phyloP scores from a whole-genome alignment of 2,113 vertebrate species.

The Vireo altiloquus region DNA sequence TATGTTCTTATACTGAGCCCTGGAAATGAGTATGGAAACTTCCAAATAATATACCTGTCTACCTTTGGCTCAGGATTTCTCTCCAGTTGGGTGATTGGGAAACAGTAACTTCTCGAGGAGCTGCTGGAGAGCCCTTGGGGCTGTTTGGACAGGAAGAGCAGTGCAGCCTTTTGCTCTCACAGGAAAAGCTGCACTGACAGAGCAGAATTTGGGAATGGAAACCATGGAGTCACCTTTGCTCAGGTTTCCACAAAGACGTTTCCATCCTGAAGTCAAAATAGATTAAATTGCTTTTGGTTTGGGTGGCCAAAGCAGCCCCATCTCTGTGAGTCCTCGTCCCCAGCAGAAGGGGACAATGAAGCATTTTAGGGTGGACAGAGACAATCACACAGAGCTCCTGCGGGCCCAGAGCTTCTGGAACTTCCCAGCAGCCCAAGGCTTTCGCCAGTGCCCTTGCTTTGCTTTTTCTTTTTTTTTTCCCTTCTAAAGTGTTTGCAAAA shows the following conservation, averaged over 20 bases:
- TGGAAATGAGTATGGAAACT: neutral
- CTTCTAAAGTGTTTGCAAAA: conserved; percentile 46
- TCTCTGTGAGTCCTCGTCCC: too few relatives aligned
- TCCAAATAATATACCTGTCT: neutral
- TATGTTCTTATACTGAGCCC: neutral
- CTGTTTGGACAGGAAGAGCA: neutral
- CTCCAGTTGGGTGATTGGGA: neutral
- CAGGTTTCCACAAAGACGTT: neutral
- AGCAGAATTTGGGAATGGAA: neutral
- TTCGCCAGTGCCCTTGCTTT: neutral
- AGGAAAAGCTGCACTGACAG: fast-evolving
- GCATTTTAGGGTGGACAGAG: neutral
- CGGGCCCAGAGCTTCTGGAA: neutral
- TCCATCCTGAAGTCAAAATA: neutral
- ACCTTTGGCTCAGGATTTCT: neutral
- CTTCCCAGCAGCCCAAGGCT: neutral
- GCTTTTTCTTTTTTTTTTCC: neutral
- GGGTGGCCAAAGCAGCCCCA: neutral
- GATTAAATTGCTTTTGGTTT: neutral
- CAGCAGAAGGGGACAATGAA: neutral
- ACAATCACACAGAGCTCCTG: neutral
- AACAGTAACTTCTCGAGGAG: neutral
- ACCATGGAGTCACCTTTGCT: neutral
- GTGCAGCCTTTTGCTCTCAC: neutral
- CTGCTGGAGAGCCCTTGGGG: neutral